These are phyloP conservation scores for Hyla sarda DNA, from an alignment of 2,113 vertebrate species.

Conservation along the genomic window DNA sequence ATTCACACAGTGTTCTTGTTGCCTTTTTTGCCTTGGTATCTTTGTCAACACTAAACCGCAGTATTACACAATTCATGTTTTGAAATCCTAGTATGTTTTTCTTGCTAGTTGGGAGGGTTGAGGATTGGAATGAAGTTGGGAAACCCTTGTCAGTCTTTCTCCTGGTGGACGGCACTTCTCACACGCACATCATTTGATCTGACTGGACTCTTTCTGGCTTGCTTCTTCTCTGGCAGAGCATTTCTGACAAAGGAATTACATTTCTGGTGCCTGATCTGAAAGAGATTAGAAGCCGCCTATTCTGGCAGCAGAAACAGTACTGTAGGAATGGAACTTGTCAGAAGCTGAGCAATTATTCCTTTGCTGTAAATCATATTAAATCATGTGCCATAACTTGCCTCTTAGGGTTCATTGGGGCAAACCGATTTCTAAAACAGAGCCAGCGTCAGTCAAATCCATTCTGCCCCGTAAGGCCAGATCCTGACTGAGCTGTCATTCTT, in stretches of 20 bases:
- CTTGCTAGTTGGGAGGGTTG: neutral
- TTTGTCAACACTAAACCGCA: too few relatives aligned
- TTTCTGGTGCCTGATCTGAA: slow-evolving; percentile 24
- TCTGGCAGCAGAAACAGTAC: slow-evolving; percentile 33
- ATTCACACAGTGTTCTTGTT: too few relatives aligned
- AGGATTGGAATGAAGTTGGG: neutral
- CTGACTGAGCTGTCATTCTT: slow-evolving; percentile 45
- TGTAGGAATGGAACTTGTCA: slow-evolving; percentile 7
- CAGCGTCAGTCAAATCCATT: slow-evolving; percentile 5
- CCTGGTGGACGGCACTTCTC: neutral
- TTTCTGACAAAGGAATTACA: slow-evolving; percentile 31
- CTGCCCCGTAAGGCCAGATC: neutral
- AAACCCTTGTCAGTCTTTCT: neutral
- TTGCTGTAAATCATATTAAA: slow-evolving; percentile 12
- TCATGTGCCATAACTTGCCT: slow-evolving; percentile 35
- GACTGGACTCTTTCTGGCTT: slow-evolving; percentile 7
- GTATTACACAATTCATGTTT: too few relatives aligned
- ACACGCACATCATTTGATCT: neutral
- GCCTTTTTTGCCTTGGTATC: too few relatives aligned
- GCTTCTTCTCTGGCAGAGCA: neutral
- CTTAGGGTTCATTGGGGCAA: slow-evolving; percentile 35
- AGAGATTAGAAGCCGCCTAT: neutral
- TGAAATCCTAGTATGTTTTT: neutral
- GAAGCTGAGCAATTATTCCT: slow-evolving; percentile 28
- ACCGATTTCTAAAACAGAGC: slow-evolving; percentile 50